Evolutionary conservation across 1,140 invertebrate genomes (phyloP).

Genomic region (Gonatopus flavifemur): DNA sequence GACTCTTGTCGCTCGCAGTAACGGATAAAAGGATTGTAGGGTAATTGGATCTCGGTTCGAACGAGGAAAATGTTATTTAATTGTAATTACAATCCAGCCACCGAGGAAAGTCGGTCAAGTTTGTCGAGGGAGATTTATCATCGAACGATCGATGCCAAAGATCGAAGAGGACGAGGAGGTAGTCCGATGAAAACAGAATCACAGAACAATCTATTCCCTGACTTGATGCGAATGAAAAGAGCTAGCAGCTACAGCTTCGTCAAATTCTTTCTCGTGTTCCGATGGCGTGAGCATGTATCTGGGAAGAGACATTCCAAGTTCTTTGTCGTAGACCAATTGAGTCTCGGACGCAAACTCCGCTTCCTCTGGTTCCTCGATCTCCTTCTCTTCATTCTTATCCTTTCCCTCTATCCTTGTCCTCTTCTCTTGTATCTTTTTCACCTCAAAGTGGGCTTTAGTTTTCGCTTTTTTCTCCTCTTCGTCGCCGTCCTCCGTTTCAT

Average conservation of each 20-base stretch:
- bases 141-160: no score
- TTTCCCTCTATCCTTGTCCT: slow-evolving; percentile 5
- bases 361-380: slow-evolving; percentile 34
- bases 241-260: slow-evolving; percentile 49
- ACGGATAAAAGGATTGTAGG: no score
- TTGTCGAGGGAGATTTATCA: no score
- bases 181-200: neutral
- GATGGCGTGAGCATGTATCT: slow-evolving; percentile 69
- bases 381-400: slow-evolving; percentile 16
- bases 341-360: slow-evolving; percentile 64
- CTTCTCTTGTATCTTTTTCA: slow-evolving; percentile 6
- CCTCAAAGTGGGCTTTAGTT: neutral
- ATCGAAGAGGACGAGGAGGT: neutral
- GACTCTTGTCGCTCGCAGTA: no score
- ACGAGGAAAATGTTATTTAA: no score
- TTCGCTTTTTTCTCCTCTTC: neutral
- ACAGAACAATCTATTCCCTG: no score
- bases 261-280: slow-evolving; percentile 68
- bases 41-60: no score
- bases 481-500: neutral
- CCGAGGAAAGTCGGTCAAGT: no score
- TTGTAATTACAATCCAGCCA: no score
- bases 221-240: no score
- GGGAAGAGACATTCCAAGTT: slow-evolving; percentile 65
- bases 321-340: slow-evolving; percentile 63